Evolutionary conservation across 2,797 vertebrate genomes (phyloP).

Genomic region (Spinus olivaceus): DNA sequence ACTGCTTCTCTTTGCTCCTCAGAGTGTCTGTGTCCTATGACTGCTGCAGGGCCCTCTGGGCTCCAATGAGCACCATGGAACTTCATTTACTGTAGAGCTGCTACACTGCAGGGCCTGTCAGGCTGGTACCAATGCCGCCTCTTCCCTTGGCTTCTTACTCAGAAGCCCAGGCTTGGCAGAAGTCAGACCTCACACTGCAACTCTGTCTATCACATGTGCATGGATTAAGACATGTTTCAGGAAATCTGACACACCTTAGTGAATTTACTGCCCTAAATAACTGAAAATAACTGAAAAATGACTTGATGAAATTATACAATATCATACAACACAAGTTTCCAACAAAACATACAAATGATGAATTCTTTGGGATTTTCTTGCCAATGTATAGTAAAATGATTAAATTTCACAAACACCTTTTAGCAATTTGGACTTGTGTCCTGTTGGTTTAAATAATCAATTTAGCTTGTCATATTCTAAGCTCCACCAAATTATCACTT

Average conservation of each 20-base stretch:
- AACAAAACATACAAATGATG: background rate
- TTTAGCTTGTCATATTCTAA: background rate
- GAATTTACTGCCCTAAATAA: background rate
- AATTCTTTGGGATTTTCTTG: background rate
- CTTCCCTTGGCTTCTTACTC: background rate
- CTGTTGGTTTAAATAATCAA: background rate
- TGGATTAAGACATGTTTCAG: background rate
- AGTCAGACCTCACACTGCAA: background rate
- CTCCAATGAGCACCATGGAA: background rate
- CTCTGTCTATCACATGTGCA: background rate
- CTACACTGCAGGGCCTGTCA: accelerated
- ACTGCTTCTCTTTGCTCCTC: background rate
- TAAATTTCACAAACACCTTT: background rate
- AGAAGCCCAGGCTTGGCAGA: background rate
- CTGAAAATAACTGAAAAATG: background rate
- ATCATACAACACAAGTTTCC: background rate
- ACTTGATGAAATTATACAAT: background rate
- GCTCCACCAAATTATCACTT: background rate
- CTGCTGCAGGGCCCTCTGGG: background rate
- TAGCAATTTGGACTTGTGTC: background rate
- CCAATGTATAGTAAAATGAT: background rate
- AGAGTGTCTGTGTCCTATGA: accelerated
- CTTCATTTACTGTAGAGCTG: background rate
- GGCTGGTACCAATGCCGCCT: background rate
- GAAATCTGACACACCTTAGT: background rate